phyloP scores from a whole-genome alignment of 2,113 vertebrate species.

The Actenoides lindsayi region DNA sequence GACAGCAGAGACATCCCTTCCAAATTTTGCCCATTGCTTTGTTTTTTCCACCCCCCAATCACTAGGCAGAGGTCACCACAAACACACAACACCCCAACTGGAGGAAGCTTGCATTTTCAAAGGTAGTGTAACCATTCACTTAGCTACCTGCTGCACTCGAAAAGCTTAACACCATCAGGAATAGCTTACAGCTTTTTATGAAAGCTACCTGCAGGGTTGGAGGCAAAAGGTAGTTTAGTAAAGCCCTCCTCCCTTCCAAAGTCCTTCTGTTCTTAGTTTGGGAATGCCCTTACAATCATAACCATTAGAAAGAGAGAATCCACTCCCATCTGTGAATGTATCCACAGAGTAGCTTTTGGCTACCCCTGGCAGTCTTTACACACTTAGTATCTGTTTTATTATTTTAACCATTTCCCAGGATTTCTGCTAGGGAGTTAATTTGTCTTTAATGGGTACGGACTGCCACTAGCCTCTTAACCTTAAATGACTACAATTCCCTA shows the following conservation, averaged over 20 bases:
- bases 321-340: not conserved
- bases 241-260: not conserved
- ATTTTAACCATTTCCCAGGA: not conserved
- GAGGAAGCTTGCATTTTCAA: not conserved
- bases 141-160: not conserved
- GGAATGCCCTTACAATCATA: not conserved
- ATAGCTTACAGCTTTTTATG: not conserved
- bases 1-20: not conserved
- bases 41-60: not conserved
- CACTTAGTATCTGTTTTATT: not conserved
- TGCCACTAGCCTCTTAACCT: conserved; percentile 31
- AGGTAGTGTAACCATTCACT: not conserved
- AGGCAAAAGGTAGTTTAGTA: not conserved
- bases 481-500: conserved; percentile 36
- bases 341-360: not conserved
- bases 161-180: not conserved
- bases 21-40: not conserved
- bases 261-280: not conserved
- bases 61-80: not conserved
- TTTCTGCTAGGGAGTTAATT: not conserved
- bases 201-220: not conserved
- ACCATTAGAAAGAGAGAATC: not conserved
- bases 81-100: not conserved
- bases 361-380: not conserved
- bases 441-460: not conserved